phyloP scores from a whole-genome alignment of 1,140 invertebrate genomes.

The Scaptomyza pallida region DNA sequence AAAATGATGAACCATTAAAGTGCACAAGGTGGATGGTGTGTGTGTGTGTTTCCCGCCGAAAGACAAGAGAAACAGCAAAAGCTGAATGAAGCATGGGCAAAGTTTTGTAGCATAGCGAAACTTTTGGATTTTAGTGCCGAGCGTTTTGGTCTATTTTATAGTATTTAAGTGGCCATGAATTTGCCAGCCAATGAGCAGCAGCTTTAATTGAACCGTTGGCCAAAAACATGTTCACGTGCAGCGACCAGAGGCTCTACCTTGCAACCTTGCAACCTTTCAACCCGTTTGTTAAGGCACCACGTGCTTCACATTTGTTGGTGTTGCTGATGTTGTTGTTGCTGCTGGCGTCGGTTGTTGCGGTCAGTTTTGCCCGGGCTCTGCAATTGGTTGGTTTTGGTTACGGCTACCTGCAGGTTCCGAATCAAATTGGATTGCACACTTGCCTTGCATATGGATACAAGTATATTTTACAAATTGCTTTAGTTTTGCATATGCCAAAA shows the following conservation, averaged over 20 bases:
- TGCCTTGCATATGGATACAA: not conserved
- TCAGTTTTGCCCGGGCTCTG: conserved; percentile 53
- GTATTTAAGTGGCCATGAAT: conserved; percentile 81
- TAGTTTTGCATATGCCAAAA: conserved; percentile 41
- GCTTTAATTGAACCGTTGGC: conserved; percentile 38
- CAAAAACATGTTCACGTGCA: conserved; percentile 58
- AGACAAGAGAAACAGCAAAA: conserved; percentile 24
- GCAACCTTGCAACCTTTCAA: not conserved
- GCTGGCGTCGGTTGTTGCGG: conserved; percentile 38
- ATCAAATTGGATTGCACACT: conserved; percentile 12
- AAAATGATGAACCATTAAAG: conserved; percentile 70
- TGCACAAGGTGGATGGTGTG: conserved; percentile 42
- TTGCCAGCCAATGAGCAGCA: conserved; percentile 49
- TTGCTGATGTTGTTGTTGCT: conserved; percentile 13
- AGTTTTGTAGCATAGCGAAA: conserved; percentile 58
- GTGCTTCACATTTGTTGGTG: conserved; percentile 10
- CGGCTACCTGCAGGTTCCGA: conserved; percentile 19
- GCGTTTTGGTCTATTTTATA: conserved; percentile 75
- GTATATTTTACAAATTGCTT: conserved; percentile 27
- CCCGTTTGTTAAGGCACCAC: not conserved
- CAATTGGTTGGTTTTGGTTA: conserved; percentile 58
- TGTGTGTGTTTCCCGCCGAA: conserved; percentile 31
- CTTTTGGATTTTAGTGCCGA: conserved; percentile 76
- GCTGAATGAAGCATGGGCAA: conserved; percentile 51
- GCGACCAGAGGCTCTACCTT: conserved; percentile 39